Conservation (phyloP, 2,113 vertebrate species). For the Octodon degus region DNA sequence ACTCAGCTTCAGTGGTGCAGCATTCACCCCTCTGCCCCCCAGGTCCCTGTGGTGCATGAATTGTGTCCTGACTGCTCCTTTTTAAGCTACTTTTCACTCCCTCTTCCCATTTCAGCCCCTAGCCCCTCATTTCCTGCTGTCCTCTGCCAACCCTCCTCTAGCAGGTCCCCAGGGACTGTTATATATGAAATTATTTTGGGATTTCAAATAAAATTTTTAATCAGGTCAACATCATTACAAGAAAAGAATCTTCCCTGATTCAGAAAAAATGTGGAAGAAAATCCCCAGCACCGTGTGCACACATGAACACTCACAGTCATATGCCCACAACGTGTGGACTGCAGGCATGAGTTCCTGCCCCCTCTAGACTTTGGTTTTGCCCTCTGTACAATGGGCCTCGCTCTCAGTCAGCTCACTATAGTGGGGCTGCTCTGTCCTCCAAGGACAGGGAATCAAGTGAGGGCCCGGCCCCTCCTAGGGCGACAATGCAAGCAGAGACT, state of each 20-base stretch:
- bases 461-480: neutral
- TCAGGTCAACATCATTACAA: slow-evolving; percentile 86
- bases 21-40: slow-evolving; percentile 75
- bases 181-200: slow-evolving; percentile 86
- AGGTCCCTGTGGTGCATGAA: slow-evolving; percentile 62
- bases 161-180: slow-evolving; percentile 77
- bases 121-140: neutral
- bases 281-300: neutral
- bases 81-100: slow-evolving; percentile 69
- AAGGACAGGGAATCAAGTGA: neutral
- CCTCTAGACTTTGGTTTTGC: neutral
- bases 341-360: neutral
- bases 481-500: neutral
- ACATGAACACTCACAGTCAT: fast-evolving
- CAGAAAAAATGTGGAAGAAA: slow-evolving; percentile 50
- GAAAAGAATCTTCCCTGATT: slow-evolving; percentile 76
- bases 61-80: slow-evolving; percentile 75
- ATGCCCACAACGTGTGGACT: fast-evolving
- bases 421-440: neutral
- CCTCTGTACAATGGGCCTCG: neutral
- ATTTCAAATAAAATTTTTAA: slow-evolving; percentile 89
- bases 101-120: neutral
- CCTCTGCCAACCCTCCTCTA: slow-evolving; percentile 48
- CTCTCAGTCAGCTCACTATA: neutral
- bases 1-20: neutral